phyloP scores from a whole-genome alignment of 2,113 vertebrate genomes.

The Nycticryphes semicollaris region DNA sequence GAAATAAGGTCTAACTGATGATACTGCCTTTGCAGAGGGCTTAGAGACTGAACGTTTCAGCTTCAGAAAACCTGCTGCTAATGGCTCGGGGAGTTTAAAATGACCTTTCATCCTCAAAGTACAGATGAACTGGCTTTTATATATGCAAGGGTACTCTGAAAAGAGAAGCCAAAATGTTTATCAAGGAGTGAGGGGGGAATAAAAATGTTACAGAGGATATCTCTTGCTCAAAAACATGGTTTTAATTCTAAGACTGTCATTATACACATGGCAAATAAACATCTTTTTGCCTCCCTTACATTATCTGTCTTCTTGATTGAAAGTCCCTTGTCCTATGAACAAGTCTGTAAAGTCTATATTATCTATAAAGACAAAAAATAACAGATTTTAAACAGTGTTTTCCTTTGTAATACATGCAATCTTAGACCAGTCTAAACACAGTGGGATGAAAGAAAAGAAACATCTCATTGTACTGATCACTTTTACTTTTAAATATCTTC shows the following conservation, averaged over 20 bases:
- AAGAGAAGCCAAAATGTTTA: neutral
- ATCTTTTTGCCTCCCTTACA: neutral
- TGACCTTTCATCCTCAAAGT: neutral
- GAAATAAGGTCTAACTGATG: neutral
- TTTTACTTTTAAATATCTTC: neutral
- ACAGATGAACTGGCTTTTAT: neutral
- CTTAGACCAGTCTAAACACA: neutral
- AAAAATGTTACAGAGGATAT: neutral
- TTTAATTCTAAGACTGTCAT: neutral
- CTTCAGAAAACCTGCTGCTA: neutral
- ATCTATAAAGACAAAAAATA: neutral
- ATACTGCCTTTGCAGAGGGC: neutral
- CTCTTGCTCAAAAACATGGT: neutral
- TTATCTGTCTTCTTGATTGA: neutral
- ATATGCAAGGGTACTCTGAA: neutral
- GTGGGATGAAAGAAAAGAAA: neutral
- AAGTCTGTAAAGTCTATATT: neutral
- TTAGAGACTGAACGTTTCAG: neutral
- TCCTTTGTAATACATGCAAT: neutral
- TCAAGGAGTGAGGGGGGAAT: neutral
- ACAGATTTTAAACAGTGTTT: neutral
- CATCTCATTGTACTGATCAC: neutral
- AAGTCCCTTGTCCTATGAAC: neutral
- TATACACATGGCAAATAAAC: neutral
- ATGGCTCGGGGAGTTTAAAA: neutral